Conservation (phyloP, 2,888 invertebrate genomes). For the Sarcophaga variegata region DNA sequence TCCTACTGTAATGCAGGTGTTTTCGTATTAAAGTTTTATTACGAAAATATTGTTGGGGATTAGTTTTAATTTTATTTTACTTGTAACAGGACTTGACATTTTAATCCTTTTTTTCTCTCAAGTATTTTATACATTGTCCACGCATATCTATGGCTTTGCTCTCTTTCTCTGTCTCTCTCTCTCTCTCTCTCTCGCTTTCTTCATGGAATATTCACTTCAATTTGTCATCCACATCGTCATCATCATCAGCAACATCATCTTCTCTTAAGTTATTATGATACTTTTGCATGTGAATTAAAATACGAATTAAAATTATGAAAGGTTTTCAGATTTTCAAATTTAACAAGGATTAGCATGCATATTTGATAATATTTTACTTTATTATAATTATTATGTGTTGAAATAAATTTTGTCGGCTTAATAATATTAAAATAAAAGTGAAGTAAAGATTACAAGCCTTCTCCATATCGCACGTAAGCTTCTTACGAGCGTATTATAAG, state of each 20-base stretch:
- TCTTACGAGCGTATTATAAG: too few species aligned
- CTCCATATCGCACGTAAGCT: too few species aligned
- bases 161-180: too few species aligned
- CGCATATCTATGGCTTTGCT: too few species aligned
- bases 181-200: too few species aligned
- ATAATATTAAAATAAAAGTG: too few species aligned
- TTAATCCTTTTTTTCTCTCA: not conserved
- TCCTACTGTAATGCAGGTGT: not conserved
- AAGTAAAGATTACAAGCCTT: too few species aligned
- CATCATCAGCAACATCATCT: too few species aligned
- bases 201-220: too few species aligned
- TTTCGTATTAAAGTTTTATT: constrained; percentile 11
- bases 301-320: not conserved
- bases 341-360: not conserved
- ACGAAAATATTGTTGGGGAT: not conserved
- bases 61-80: constrained; percentile 19
- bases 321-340: not conserved
- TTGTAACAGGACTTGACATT: constrained; percentile 10
- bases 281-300: not conserved
- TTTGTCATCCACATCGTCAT: too few species aligned
- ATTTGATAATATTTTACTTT: not conserved
- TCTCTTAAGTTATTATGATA: not conserved
- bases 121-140: not conserved
- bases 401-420: too few species aligned
- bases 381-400: too few species aligned